Evolutionary conservation across 2,888 invertebrate genomes (phyloP).

Genomic region (Muscina levida): DNA sequence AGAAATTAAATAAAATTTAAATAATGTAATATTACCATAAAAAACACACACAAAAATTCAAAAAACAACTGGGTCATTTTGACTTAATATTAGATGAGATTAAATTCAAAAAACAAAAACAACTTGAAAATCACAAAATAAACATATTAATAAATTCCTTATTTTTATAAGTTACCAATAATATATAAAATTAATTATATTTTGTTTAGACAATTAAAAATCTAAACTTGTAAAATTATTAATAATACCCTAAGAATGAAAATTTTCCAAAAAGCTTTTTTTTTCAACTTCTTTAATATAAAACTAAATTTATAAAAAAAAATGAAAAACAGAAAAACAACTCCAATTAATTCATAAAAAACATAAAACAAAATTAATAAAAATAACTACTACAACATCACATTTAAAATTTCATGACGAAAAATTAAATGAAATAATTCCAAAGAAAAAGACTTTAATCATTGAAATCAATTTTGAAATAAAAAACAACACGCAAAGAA

Average conservation of each 20-base stretch:
- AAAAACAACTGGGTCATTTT: conserved; percentile 7
- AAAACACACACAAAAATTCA: no score
- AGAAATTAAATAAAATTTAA: conserved; percentile 5
- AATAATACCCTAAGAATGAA: conserved; percentile 22
- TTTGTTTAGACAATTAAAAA: background rate
- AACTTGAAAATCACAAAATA: conserved; percentile 2
- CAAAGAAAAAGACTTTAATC: conserved; percentile 47
- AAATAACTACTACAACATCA: conserved; percentile 22
- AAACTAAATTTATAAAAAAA: no score
- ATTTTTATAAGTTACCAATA: conserved; percentile 5
- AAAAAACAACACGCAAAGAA: conserved; percentile 75
- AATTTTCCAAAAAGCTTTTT: conserved; percentile 7
- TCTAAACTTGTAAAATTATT: conserved; percentile 18
- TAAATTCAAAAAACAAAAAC: no score
- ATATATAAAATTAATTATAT: no score
- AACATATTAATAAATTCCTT: conserved; percentile 30
- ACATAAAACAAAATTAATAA: conserved; percentile 28
- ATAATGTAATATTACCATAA: no score
- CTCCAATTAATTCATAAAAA: background rate
- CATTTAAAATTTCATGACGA: conserved; percentile 24
- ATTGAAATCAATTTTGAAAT: conserved; percentile 54
- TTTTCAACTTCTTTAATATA: conserved; percentile 29
- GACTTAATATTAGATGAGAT: conserved; percentile 8
- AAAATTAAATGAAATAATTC: conserved; percentile 42
- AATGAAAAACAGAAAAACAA: background rate